Evolutionary conservation across 2,797 vertebrate species (phyloP), one percentile per base, ranked within the genome.

Genomic region (Sibirionetta formosa): DNA sequence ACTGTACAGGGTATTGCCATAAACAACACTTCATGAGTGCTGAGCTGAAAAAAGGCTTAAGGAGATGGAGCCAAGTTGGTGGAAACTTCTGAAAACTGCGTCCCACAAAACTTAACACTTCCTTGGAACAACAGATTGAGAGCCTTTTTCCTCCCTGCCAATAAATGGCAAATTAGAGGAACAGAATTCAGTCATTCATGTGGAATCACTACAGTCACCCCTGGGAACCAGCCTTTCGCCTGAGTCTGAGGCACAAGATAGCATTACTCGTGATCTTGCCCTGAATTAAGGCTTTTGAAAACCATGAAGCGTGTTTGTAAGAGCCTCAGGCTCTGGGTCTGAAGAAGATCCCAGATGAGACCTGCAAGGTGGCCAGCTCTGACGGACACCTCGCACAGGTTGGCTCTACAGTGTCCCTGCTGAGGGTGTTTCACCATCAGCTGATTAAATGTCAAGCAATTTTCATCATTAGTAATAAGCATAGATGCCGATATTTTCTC

Each of bases 331-430:
- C 42, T 44, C 63, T 11, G 31, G 13, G 50, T 33, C 60, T 48
- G 65, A 26, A 51, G 54, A 0, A 1, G 60, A 14, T 63, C 14
- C 58, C 23, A 6, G 35, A 23, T 10, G 44, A 58, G 66, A 19
- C 17, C 44, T 44, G 19, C 22, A 3, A n/a, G 48, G 14, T 10
- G 56, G 22, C 36, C 64, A 15, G 38, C 33, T 16, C 66, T n/a
- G 36, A 26, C 11, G 11, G 19, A n/a, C 26, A 40, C 22, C 1
- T 0, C 3, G 0, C 31, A 44, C 7, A 12, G 57, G 33, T 11
- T n/a, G 48, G 33, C 35, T 42, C 72, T 46, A 7, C 0, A 1
- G 24, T 7, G 19, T 11, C 61, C 36, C 71, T 57, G 1, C 51
- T 17, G 36, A 63, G 29, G 40, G 20, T 2, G 1, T 24, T 73